Conservation (phyloP, 2,888 invertebrate genomes). For the Scaptomyza parva region DNA sequence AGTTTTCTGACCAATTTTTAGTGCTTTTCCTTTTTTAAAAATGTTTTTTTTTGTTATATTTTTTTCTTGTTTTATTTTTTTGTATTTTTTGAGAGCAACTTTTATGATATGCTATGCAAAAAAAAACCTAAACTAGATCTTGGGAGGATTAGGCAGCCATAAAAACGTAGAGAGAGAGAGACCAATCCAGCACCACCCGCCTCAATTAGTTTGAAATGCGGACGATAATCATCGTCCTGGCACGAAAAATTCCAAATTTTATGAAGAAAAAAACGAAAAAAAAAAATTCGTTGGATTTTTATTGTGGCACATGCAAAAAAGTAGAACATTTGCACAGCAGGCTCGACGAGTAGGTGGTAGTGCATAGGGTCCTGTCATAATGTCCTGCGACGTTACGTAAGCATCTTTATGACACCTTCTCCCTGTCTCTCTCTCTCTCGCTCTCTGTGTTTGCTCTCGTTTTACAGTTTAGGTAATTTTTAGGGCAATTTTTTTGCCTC, state of each 20-base stretch:
- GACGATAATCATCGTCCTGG: constrained; percentile 45
- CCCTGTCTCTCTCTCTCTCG: not conserved
- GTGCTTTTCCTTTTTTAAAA: constrained; percentile 35
- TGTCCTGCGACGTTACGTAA: constrained; percentile 50
- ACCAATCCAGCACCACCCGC: constrained; percentile 75
- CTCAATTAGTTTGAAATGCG: constrained; percentile 71
- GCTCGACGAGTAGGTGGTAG: constrained; percentile 2
- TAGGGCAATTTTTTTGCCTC: constrained; percentile 66
- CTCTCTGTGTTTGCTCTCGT: constrained; percentile 47
- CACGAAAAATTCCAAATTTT: constrained; percentile 12
- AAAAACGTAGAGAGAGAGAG: too few species aligned
- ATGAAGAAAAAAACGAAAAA: constrained; percentile 13
- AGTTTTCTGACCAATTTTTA: constrained; percentile 74
- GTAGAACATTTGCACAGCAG: constrained; percentile 65
- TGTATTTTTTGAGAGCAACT: constrained; percentile 29
- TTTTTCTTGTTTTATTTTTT: too few species aligned
- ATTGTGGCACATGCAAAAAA: constrained; percentile 62
- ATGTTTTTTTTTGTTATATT: constrained; percentile 1
- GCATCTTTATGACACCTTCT: constrained; percentile 38
- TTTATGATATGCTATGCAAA: constrained; percentile 46
- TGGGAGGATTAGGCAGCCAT: constrained; percentile 50
- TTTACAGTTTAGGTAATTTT: constrained; percentile 75
- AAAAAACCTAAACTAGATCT: constrained; percentile 58
- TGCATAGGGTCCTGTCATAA: constrained; percentile 6
- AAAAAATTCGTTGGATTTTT: constrained; percentile 60